phyloP scores from a whole-genome alignment of 2,797 vertebrate species.

The Rhinella marina region DNA sequence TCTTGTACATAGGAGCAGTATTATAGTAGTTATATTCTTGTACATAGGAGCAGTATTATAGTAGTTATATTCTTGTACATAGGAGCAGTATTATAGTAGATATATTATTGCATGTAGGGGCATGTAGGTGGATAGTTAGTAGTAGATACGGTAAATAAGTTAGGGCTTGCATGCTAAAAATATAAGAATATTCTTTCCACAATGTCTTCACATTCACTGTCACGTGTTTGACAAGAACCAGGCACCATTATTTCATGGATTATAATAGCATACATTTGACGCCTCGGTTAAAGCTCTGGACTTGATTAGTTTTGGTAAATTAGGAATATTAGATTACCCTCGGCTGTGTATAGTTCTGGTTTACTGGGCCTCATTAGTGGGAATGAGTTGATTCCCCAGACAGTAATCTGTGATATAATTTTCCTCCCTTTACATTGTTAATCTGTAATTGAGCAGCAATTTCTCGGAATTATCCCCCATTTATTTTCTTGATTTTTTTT shows the following conservation, averaged over 20 bases:
- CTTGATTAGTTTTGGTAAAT: conserved; percentile 6
- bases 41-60: not conserved
- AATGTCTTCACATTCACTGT: not conserved
- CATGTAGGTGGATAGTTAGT: no score
- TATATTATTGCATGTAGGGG: not conserved
- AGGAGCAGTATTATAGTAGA: not conserved
- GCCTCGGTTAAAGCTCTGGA: not conserved
- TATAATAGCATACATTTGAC: not conserved
- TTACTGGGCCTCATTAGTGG: conserved; percentile 3
- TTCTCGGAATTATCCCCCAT: conserved; percentile 31
- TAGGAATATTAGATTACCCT: not conserved
- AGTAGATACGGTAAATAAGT: no score
- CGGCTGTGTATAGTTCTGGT: not conserved
- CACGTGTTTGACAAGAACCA: not conserved
- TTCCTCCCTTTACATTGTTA: conserved; percentile 33
- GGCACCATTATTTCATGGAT: not conserved
- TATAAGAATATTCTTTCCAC: not conserved
- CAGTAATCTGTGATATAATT: conserved; percentile 21
- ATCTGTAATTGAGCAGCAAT: conserved; percentile 32
- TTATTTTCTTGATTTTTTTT: not conserved
- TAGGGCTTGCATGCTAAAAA: no score
- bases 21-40: not conserved
- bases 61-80: not conserved
- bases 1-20: not conserved
- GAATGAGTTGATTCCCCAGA: conserved; percentile 46